Conservation (phyloP, 2,113 vertebrate species). For the Amblyornis subalaris region DNA sequence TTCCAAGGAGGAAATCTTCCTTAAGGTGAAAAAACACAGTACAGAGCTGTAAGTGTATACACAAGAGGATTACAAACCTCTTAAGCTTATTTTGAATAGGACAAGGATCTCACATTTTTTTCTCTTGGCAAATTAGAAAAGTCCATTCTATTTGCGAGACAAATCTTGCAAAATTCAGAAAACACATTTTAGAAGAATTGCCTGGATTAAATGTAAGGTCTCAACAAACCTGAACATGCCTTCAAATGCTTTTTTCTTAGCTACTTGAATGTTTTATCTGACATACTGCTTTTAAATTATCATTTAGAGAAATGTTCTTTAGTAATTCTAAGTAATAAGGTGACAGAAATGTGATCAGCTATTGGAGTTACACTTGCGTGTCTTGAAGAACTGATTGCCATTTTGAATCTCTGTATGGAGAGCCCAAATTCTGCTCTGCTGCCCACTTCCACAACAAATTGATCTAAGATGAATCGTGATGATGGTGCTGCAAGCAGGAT, state of each 20-base stretch:
- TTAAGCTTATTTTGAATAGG: background rate
- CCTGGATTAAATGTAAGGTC: background rate
- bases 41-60: background rate
- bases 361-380: background rate
- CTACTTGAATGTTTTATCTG: background rate
- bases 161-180: background rate
- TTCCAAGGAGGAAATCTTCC: background rate
- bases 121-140: background rate
- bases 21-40: background rate
- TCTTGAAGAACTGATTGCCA: background rate
- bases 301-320: slow-evolving; percentile 11
- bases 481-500: background rate
- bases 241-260: background rate
- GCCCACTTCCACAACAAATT: background rate
- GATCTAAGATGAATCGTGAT: background rate
- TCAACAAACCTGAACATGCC: background rate
- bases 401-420: background rate
- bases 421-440: background rate
- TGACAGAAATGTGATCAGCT: slow-evolving; percentile 14
- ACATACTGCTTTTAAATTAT: background rate
- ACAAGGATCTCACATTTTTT: background rate
- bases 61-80: background rate
- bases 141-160: background rate
- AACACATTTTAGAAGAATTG: background rate
- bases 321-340: slow-evolving; percentile 1